These are phyloP conservation scores for Charanyca ferruginea DNA, from an alignment of 2,888 invertebrate species.

Conservation along the genomic window DNA sequence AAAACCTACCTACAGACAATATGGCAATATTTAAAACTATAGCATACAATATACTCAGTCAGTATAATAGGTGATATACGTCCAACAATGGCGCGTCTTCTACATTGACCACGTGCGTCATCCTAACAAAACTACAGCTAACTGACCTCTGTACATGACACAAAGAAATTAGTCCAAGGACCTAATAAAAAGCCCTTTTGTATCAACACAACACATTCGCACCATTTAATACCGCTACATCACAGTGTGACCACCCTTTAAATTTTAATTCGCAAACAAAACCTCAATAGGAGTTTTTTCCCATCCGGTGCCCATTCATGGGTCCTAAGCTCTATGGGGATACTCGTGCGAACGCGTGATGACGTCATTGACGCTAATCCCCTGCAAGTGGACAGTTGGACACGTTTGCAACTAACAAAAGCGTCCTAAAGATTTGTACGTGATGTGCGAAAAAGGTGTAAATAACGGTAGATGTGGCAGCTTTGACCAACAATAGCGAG, in stretches of 20 bases:
- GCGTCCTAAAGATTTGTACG: constrained; percentile 59
- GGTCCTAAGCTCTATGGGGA: constrained; percentile 51
- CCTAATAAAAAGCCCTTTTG: constrained; percentile 23
- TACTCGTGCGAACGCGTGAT: constrained; percentile 57
- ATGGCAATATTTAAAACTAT: background rate
- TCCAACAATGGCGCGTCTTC: too few relatives aligned
- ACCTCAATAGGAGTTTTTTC: constrained; percentile 70
- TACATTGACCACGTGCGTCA: constrained; percentile 18
- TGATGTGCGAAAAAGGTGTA: constrained; percentile 62
- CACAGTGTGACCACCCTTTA: constrained; percentile 69
- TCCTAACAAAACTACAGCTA: background rate
- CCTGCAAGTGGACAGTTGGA: constrained; percentile 58
- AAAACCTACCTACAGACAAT: background rate
- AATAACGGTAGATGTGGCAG: constrained; percentile 59
- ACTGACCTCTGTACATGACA: constrained; percentile 24
- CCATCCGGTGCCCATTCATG: constrained; percentile 73
- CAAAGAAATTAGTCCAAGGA: constrained; percentile 43
- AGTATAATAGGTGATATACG: too few relatives aligned
- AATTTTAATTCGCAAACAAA: constrained; percentile 72
- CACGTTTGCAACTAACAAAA: constrained; percentile 61
- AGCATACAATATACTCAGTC: background rate
- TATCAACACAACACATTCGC: constrained; percentile 27
- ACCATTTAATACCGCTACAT: constrained; percentile 50
- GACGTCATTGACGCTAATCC: constrained; percentile 74
- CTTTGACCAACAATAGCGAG: constrained; percentile 9